Evolutionary conservation across 1,140 invertebrate genomes (phyloP), one percentile per base, ranked within the genome.

Genomic region (Papilio dardanus): DNA sequence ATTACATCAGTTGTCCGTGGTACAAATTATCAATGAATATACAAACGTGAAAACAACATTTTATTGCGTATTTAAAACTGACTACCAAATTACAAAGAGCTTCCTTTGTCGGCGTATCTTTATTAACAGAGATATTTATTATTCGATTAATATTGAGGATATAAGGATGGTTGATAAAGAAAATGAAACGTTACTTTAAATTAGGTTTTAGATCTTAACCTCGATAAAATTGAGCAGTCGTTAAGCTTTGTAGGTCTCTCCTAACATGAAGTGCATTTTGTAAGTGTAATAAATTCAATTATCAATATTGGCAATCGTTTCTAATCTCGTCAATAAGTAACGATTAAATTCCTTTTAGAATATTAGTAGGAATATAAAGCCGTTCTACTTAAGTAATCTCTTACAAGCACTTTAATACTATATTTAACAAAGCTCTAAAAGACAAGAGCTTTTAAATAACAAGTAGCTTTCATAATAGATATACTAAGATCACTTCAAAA

Each of bases 1-100:
- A 73, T 54, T 58, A 58, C 71, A 28, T 35, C n/a, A 67, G 21
- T 54, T 28, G 50, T 54, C 8, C 21, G 21, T 14, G 8, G 50
- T 54, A 54, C 21, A 24, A 54, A 3, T 24, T 54, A 54, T 54
- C 6, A 24, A 12, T 54, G 8, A n/a, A 46, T 46, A 46, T 28
- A 54, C 3, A 24, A 8, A 2, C 4, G 21, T 54, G 21, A 12
- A 54, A 54, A 24, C 21, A 54, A 54, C 21, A 28, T 24, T 54
- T 54, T 54, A 54, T 28, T 10, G 5, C 19, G 50, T 54, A 54
- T 7, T 46, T 19, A 19, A 42, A 46, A 46, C 16, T 46, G 6
- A 19, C 42, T 46, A 46, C 42, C n/a, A 46, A 46, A 54, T 54
- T 54, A 54, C 21, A 54, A 3, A 3, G 2, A 12, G 24, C 21